Base-by-base conservation (phyloP, 2,113 vertebrate genomes). In the Dromiciops gliroides region DNA sequence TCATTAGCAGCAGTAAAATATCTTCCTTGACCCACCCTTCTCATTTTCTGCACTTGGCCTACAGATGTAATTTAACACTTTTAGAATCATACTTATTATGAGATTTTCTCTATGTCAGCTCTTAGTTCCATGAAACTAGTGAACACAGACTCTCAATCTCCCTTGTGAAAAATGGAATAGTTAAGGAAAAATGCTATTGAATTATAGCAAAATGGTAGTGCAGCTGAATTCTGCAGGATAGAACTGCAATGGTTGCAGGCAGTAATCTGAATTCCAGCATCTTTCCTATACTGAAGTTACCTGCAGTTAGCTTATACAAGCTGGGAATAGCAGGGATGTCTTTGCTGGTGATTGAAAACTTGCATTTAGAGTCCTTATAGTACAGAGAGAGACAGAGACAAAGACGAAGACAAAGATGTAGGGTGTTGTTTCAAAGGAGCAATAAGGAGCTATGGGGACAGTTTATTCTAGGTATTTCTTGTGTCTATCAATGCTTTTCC, bases 101-200 rank as follows among this genome's bases (percentile, higher is more conserved):
- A 91, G 95, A 96, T 89, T 88, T 49, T 92, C 23, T n/a, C 24
- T 90, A 31, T 37, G n/a, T 94, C 75, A 52, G 90, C 94, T 92
- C 95, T 92, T 89, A 91, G 49, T 75, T 52, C 47, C 51, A 95
- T 96, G 93, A 83, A 91, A 96, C 92, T 51, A 95, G 47, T 44
- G 50, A 92, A 89, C 12, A 90, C 7, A 75, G 37, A 28, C n/a
- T n/a, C 37, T 44, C 5, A 44, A 22, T 44, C 6, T 44, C 37
- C 67, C 37, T 83, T 83, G 37, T 83, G 6, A 44, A 83, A 44
- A 83, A 83, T 75, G 60, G 37, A 31, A 5, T 75, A n/a, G 60
- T 44, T 83, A 83, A 83, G 19, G 6, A 44, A 44, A 67, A 67
- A 67, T 67, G 31, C 56, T 37, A 37, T 37, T 31, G 56, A 67